A percentile compares a stretch with the other conserved stretches of the same genome.
Evolutionary conservation across 2,797 vertebrate genomes (phyloP).

Genomic region (Hypotaenidia philippensis): DNA sequence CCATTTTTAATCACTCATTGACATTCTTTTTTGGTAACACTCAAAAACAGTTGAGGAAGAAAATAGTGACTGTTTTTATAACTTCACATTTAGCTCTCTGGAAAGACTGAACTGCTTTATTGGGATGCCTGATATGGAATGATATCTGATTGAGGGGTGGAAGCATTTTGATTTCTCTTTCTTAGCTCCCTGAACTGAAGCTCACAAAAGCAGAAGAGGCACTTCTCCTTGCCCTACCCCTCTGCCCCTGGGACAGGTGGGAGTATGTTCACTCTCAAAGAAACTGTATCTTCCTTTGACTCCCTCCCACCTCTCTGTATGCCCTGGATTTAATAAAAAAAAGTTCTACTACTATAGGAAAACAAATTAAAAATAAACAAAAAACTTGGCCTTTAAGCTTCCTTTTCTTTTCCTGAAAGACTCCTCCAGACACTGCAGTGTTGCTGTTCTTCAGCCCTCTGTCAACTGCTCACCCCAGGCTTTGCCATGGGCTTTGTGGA

Average conservation of each 20-base stretch:
- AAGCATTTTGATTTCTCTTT: background rate
- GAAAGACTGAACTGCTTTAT: background rate
- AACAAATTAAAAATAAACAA: background rate
- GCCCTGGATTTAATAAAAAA: background rate
- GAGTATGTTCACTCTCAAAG: background rate
- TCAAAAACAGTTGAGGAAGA: background rate
- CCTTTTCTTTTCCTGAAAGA: background rate
- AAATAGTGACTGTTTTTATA: background rate
- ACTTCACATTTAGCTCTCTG: background rate
- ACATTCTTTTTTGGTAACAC: background rate
- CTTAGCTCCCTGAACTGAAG: background rate
- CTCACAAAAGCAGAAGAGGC: background rate
- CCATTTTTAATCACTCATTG: background rate
- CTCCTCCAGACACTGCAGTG: background rate
- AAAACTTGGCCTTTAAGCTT: background rate
- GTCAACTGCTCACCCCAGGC: background rate
- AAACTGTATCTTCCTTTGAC: background rate
- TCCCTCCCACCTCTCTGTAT: rapidly evolving
- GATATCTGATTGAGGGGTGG: background rate
- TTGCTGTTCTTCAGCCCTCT: background rate
- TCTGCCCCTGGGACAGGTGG: background rate
- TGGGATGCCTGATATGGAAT: background rate
- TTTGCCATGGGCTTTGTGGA: background rate
- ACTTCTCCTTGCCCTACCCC: background rate
- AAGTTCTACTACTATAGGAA: background rate